Percentiles rank a stretch among this genome's conserved stretches.
Evolutionary conservation across 2,888 invertebrate genomes (phyloP).

Genomic region (Nymphalis c-album): DNA sequence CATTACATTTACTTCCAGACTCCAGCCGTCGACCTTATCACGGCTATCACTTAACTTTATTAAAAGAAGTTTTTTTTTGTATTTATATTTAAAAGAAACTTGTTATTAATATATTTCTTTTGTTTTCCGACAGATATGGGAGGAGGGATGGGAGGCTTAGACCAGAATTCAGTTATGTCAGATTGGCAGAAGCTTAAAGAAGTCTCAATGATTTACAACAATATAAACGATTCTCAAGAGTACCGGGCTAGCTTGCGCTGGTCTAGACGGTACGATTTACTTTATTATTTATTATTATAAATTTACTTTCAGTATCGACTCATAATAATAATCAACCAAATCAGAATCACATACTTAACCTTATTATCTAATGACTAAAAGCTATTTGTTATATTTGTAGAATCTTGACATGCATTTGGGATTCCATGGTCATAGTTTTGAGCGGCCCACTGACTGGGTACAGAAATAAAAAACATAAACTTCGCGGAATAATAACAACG

Average conservation of each 20-base stretch:
- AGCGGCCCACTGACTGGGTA: constrained; percentile 87
- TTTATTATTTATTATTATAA: not conserved
- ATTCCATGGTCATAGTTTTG: constrained; percentile 92
- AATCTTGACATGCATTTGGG: constrained; percentile 95
- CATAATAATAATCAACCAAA: too few relatives aligned
- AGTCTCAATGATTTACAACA: constrained; percentile 84
- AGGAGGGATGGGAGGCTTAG: constrained; percentile 93
- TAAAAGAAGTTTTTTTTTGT: too few relatives aligned
- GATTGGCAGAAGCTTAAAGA: constrained; percentile 93
- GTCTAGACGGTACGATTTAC: constrained; percentile 79
- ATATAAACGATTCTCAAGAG: constrained; percentile 85
- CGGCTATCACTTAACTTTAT: not conserved
- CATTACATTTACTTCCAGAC: too few relatives aligned
- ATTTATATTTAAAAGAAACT: too few relatives aligned
- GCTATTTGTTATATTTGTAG: constrained; percentile 54
- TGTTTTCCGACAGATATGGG: constrained; percentile 83
- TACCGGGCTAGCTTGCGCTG: constrained; percentile 90
- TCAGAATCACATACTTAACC: too few relatives aligned
- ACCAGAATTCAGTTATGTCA: constrained; percentile 90
- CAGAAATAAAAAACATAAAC: constrained; percentile 65
- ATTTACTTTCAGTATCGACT: too few relatives aligned
- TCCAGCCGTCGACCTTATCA: not conserved
- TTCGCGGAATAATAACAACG: constrained; percentile 81
- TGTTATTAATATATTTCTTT: not conserved
- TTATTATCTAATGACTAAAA: too few relatives aligned